Evolutionary conservation across 2,797 vertebrate species (phyloP), one percentile per base, ranked within the genome.

Genomic region (Hozukius guyotensis): DNA sequence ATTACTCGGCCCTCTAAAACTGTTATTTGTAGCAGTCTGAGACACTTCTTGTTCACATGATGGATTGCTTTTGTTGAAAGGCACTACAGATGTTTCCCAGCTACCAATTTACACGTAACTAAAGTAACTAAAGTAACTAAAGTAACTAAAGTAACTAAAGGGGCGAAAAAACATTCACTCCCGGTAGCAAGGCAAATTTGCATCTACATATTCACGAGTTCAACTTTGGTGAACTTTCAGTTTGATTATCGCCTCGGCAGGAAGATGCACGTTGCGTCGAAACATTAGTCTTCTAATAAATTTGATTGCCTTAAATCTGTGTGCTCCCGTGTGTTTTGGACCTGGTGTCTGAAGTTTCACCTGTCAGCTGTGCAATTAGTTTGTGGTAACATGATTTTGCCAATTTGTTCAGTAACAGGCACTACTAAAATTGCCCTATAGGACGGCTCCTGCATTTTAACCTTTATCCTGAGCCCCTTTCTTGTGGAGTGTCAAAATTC

Each of bases 111-210:
- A 20, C 24, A 27, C 16, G 46, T 11, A 42, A 65, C 8, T 25
- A 18, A 18, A 25, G 16, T 49, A 49, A 49, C 46, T 49, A 49
- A 49, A 18, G 42, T 11, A 42, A 65, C 8, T 25, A 18, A 18
- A 25, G 46, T 11, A 42, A 65, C 8, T 25, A 18, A 18, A 25
- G 16, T 49, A 49, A 49, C 46, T 49, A 49, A 49, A 18, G 42
- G 42, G 42, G 42, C 1, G 6, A 0, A 18, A 46, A 46, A 46
- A 18, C 0, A 46, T 46, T 18, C 16, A 46, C 14, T 46, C 14
- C 42, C 14, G 38, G 38, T 42, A 0, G 38, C 38, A 42, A 42
- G 38, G 6, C 14, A 42, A 42, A 42, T 42, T 42, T 42, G 38
- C 38, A 16, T 42, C 16, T 18, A 0, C 42, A 46, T 18, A 18